These are phyloP conservation scores for Lemur catta DNA, from an alignment of 2,797 vertebrate species.

Conservation along the genomic window DNA sequence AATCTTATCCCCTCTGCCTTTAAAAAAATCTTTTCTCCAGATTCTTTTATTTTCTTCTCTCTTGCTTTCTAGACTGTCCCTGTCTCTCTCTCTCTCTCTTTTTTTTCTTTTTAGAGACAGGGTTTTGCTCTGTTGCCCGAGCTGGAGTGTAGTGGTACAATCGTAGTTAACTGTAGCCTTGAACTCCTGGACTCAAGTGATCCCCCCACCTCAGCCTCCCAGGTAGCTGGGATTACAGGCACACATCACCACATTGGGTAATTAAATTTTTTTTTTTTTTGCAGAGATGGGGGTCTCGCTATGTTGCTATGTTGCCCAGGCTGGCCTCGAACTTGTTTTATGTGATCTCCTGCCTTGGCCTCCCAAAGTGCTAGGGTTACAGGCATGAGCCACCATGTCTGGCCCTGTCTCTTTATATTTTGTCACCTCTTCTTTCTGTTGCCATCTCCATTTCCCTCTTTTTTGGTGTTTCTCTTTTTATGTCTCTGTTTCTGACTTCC, in stretches of 20 bases:
- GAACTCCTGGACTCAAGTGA: neutral
- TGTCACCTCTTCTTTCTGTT: neutral
- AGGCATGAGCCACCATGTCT: neutral
- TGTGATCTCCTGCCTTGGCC: neutral
- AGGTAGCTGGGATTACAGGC: neutral
- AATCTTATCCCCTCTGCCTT: slow-evolving; percentile 80
- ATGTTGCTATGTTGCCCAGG: neutral
- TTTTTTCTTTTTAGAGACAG: neutral
- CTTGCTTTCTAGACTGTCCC: fast-evolving
- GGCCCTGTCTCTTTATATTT: neutral
- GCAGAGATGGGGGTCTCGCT: neutral
- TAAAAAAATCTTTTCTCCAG: slow-evolving; percentile 50
- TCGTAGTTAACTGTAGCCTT: neutral
- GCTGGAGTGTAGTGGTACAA: neutral
- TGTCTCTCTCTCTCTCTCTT: neutral
- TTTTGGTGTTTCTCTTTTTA: neutral
- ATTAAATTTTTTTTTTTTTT: neutral
- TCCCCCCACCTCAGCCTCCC: neutral
- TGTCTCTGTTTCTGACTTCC: neutral
- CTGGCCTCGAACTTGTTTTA: neutral
- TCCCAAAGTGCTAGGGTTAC: neutral
- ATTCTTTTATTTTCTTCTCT: neutral
- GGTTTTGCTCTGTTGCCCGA: neutral
- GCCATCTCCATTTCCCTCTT: neutral
- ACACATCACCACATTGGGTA: neutral